These are phyloP conservation scores for Pollimyrus isidori DNA, from an alignment of 2,113 vertebrate species.

Conservation along the genomic window DNA sequence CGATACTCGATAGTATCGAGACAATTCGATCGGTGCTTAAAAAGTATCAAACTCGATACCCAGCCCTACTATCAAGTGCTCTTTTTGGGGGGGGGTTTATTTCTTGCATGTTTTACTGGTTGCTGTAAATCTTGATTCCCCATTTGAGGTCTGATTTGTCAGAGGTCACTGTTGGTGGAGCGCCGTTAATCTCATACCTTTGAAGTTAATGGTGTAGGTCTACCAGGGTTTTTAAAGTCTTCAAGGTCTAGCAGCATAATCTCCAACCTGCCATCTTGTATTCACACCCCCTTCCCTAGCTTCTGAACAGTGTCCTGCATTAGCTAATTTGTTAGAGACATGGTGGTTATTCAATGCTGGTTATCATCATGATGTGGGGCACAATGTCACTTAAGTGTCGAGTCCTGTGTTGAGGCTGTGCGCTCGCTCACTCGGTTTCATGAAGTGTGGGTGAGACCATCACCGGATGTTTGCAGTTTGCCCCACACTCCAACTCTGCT, in stretches of 20 bases:
- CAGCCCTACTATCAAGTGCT: not conserved
- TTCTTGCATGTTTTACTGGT: not conserved
- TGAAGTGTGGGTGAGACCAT: not conserved
- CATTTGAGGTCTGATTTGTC: conserved; percentile 6
- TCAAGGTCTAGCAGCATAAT: conserved; percentile 19
- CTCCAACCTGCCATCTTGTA: conserved; percentile 25
- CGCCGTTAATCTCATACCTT: conserved; percentile 3
- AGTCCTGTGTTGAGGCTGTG: not conserved
- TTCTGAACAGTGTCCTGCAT: not conserved
- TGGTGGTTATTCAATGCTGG: not conserved
- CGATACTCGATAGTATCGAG: too few species aligned
- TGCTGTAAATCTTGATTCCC: not conserved
- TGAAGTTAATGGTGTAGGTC: conserved; percentile 7
- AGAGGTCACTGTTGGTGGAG: not conserved
- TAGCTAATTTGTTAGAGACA: not conserved
- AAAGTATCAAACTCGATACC: too few species aligned
- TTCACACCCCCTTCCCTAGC: conserved; percentile 9
- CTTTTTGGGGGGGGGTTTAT: not conserved
- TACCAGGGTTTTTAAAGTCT: conserved; percentile 23
- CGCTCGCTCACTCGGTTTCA: not conserved
- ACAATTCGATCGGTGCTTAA: too few species aligned
- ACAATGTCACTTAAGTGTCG: not conserved
- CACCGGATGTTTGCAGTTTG: not conserved
- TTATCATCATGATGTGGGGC: not conserved
- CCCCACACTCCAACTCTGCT: not conserved